These are phyloP conservation scores for Drosophila auraria DNA, from an alignment of 1,140 invertebrate species.

Conservation along the genomic window DNA sequence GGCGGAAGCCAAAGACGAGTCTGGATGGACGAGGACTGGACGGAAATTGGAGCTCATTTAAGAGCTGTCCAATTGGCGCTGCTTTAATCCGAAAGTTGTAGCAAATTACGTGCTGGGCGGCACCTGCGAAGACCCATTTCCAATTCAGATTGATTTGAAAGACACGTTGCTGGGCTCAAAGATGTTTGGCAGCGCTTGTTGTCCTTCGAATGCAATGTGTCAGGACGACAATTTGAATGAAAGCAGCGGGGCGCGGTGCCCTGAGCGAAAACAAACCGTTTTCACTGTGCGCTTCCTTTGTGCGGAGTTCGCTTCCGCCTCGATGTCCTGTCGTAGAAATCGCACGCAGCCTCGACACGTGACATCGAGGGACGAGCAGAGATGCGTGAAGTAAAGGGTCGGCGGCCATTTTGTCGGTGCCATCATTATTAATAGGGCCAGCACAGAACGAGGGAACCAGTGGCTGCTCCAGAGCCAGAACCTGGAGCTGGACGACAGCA, in stretches of 20 bases:
- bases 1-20: background rate
- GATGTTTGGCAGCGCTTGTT: constrained; percentile 48
- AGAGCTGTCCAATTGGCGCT: constrained; percentile 23
- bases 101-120: background rate
- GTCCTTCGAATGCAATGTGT: constrained; percentile 58
- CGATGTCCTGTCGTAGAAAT: constrained; percentile 65
- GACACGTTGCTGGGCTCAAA: constrained; percentile 40
- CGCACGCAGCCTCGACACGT: constrained; percentile 74
- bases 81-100: constrained; percentile 34
- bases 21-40: background rate
- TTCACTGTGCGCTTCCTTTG: constrained; percentile 18
- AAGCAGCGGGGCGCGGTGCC: constrained; percentile 24
- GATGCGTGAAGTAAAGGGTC: constrained; percentile 3
- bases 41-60: constrained; percentile 20
- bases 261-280: constrained; percentile 25
- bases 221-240: constrained; percentile 44
- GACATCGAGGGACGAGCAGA: constrained; percentile 33
- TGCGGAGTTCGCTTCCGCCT: constrained; percentile 39
- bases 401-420: constrained; percentile 69
- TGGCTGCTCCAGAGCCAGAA: too few species aligned
- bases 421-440: constrained; percentile 78
- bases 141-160: constrained; percentile 70
- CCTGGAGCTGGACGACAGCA: constrained; percentile 42
- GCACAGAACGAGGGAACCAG: constrained; percentile 1
- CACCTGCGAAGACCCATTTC: constrained; percentile 27